phyloP scores from a whole-genome alignment of 2,888 invertebrate species.

The Oxycera nigricornis region DNA sequence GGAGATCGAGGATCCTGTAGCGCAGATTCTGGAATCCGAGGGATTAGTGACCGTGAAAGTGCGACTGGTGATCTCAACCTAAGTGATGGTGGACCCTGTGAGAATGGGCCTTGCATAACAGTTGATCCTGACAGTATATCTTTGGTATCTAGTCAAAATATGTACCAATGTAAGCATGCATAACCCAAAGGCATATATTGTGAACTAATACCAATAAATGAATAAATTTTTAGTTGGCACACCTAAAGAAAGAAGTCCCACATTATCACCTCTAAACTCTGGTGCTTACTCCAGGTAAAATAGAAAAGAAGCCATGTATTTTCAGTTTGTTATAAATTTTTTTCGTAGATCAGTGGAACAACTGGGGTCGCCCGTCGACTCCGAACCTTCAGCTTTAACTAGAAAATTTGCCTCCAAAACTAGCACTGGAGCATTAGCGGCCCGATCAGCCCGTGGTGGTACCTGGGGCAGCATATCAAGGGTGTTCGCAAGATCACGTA shows the following conservation, averaged over 20 bases:
- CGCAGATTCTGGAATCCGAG: slow-evolving; percentile 83
- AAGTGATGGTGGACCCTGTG: slow-evolving; percentile 74
- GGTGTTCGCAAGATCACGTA: slow-evolving; percentile 85
- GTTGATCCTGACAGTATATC: slow-evolving; percentile 63
- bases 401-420: slow-evolving; percentile 58
- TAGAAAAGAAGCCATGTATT: too few relatives aligned
- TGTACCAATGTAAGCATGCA: slow-evolving; percentile 60
- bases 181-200: background rate
- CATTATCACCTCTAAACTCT: slow-evolving; percentile 79
- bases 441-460: slow-evolving; percentile 72
- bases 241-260: slow-evolving; percentile 84
- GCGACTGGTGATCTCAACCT: slow-evolving; percentile 79
- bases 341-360: slow-evolving; percentile 70
- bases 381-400: slow-evolving; percentile 67
- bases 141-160: slow-evolving; percentile 62
- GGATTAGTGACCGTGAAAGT: slow-evolving; percentile 79
- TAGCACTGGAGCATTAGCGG: slow-evolving; percentile 60
- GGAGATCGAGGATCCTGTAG: slow-evolving; percentile 84
- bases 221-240: slow-evolving; percentile 70
- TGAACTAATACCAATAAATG: slow-evolving; percentile 4
- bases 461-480: slow-evolving; percentile 91
- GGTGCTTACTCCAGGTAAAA: slow-evolving; percentile 74
- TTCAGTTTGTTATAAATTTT: background rate
- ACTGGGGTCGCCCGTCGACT: slow-evolving; percentile 78
- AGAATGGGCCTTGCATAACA: slow-evolving; percentile 62